Evolutionary conservation across 2,797 vertebrate genomes (phyloP), one percentile per base, ranked within the genome.

Genomic region (Sebastes vulpes): DNA sequence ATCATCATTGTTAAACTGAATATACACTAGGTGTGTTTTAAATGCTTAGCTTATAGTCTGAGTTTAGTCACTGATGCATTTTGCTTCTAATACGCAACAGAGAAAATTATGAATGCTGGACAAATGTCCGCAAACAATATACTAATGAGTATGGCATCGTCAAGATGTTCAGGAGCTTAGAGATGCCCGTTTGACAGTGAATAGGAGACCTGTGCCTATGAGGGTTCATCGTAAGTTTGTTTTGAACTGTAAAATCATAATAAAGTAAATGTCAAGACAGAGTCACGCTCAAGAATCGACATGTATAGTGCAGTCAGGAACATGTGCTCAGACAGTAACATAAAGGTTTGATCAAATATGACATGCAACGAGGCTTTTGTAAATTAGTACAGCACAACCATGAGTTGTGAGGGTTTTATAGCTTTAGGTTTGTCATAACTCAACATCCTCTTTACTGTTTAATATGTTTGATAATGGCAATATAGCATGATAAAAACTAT

Each of bases 241-340:
- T 76, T 56, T 50, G 3, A 77, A 50, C 26, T 35, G 6, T 72
- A 48, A 76, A 72, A 74, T 64, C 46, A 58, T 32, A 32, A 50
- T 65, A 63, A 54, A 1, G 9, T 69, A 38, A 4, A 20, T 65
- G 29, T 65, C 32, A 63, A 73, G 48, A 48, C 68, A 42, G 64
- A 54, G 32, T 70, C 25, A 9, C 0, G 12, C 5, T 75, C 70
- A 78, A 72, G 63, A 85, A 85, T 65, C 42, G 69, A 73, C 77
- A 79, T 72, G 66, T 48, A 25, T 9, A 21, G 31, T 38, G 4
- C 52, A 9, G 28, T 46, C 38, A 71, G 64, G 35, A 59, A 57
- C 25, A 77, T 46, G 12, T 48, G 31, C 10, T 31, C 23, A 50
- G 64, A 64, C 38, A 50, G 48, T 31, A 53, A 29, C 53, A 70